These are phyloP conservation scores for Gopherus evgoodei DNA, from an alignment of 2,113 vertebrate species.

Conservation along the genomic window DNA sequence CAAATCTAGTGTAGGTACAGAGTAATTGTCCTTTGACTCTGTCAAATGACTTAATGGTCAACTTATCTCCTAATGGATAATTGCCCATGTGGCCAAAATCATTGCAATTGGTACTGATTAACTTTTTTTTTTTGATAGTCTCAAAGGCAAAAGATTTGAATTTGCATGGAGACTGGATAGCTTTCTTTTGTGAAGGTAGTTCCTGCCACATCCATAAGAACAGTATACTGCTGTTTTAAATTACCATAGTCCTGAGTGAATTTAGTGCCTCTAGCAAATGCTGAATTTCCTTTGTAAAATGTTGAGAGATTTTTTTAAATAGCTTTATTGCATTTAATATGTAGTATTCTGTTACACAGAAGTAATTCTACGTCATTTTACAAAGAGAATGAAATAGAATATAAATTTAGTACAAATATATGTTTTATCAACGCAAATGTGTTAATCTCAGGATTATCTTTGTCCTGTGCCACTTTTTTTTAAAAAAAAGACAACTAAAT, in stretches of 20 bases:
- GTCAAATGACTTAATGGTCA: background rate
- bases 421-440: background rate
- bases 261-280: background rate
- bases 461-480: background rate
- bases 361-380: background rate
- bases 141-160: background rate
- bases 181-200: background rate
- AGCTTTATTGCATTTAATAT: background rate
- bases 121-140: background rate
- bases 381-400: background rate
- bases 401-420: background rate
- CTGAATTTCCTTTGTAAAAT: background rate
- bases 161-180: background rate
- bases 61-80: background rate
- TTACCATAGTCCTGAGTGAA: background rate
- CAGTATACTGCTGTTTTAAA: background rate
- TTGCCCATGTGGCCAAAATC: background rate
- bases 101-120: background rate
- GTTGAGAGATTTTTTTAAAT: background rate
- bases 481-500: background rate
- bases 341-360: fast-evolving
- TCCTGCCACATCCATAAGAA: background rate
- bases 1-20: background rate
- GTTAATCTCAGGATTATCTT: background rate
- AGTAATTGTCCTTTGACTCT: background rate